These are phyloP conservation scores for Platycnemis pennipes DNA, from an alignment of 2,888 invertebrate species.

Conservation along the genomic window DNA sequence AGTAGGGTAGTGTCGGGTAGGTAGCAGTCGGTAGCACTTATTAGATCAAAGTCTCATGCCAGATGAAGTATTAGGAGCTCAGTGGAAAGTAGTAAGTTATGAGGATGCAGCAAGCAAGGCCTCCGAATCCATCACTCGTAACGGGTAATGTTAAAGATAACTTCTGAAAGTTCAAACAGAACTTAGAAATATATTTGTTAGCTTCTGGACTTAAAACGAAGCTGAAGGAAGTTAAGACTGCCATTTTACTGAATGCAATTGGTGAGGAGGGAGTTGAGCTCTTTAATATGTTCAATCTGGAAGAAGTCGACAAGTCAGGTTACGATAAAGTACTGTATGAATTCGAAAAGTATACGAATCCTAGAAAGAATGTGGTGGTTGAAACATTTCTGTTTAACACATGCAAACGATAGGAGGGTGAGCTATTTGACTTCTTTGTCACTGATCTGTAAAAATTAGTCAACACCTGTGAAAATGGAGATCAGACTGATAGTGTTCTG, in stretches of 20 bases:
- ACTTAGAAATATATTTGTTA: slow-evolving; percentile 73
- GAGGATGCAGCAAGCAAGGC: slow-evolving; percentile 21
- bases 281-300: slow-evolving; percentile 73
- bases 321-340: slow-evolving; percentile 71
- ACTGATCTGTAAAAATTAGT: slow-evolving; percentile 72
- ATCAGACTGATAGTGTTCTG: slow-evolving; percentile 73
- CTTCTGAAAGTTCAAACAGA: slow-evolving; percentile 74
- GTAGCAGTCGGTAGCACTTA: not conserved
- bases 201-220: slow-evolving; percentile 73
- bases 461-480: slow-evolving; percentile 73
- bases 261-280: slow-evolving; percentile 74
- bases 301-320: slow-evolving; percentile 71
- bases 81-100: not conserved
- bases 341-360: slow-evolving; percentile 72
- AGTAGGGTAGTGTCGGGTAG: not conserved
- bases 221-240: slow-evolving; percentile 72
- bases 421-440: slow-evolving; percentile 73
- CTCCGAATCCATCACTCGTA: slow-evolving; percentile 69
- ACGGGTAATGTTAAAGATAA: slow-evolving; percentile 73
- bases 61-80: not conserved
- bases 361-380: slow-evolving; percentile 71
- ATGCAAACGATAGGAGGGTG: slow-evolving; percentile 68
- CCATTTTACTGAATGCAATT: slow-evolving; percentile 74
- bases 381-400: slow-evolving; percentile 70
- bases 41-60: no score